These are phyloP conservation scores for Poeciliopsis turrubarensis DNA, from an alignment of 2,113 vertebrate genomes.

Conservation along the genomic window DNA sequence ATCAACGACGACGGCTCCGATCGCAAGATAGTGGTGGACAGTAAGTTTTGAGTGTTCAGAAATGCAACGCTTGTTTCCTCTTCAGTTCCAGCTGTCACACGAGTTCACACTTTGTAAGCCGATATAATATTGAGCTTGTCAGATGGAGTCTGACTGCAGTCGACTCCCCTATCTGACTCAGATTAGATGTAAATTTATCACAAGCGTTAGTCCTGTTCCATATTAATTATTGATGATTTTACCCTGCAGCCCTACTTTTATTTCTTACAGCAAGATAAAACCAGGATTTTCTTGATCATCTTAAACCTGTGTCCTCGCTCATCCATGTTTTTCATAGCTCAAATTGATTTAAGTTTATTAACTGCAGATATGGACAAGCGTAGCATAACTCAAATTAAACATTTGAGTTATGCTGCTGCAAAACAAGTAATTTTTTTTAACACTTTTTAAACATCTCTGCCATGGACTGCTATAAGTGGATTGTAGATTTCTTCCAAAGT, in stretches of 20 bases:
- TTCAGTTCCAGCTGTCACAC: not conserved
- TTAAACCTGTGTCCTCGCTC: not conserved
- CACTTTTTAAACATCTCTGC: too few relatives aligned
- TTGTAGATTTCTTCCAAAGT: not conserved
- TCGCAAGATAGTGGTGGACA: conserved; percentile 93
- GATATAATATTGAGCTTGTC: not conserved
- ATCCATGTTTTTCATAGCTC: not conserved
- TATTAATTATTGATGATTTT: not conserved
- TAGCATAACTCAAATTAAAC: too few relatives aligned
- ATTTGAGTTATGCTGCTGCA: too few relatives aligned
- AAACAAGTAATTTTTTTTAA: too few relatives aligned
- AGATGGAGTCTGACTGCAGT: not conserved
- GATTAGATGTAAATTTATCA: not conserved
- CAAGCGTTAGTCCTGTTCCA: not conserved
- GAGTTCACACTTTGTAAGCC: not conserved
- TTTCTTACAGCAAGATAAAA: too few relatives aligned
- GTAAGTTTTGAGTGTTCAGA: conserved; percentile 79
- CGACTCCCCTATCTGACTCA: not conserved
- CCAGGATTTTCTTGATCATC: too few relatives aligned
- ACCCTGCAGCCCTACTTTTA: not conserved
- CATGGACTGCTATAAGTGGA: too few relatives aligned
- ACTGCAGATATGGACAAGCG: not conserved
- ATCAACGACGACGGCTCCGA: conserved; percentile 91
- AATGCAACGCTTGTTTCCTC: not conserved
- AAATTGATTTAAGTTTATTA: not conserved